Conservation (phyloP, 64 coral and sea anemone species). For the Stylophora pistillata region DNA sequence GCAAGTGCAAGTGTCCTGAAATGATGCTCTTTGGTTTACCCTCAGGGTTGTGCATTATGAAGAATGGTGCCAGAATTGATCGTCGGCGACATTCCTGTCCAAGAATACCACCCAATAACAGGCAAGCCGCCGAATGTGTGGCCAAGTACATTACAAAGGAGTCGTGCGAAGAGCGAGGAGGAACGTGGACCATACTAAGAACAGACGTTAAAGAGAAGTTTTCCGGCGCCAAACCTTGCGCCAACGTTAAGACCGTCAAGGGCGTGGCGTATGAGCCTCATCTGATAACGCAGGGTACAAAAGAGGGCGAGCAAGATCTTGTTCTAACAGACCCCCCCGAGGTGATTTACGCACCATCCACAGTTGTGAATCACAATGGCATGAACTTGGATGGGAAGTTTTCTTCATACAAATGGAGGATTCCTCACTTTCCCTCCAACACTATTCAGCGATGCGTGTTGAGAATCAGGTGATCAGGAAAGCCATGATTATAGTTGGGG, state of each 20-base stretch:
- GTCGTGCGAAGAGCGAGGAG: not conserved
- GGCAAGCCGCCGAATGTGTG: not conserved
- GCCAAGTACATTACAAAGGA: slow-evolving; percentile 17
- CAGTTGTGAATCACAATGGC: slow-evolving; percentile 49
- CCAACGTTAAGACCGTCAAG: not conserved
- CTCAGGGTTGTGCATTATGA: slow-evolving; percentile 23
- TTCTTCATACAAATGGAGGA: slow-evolving; percentile 26
- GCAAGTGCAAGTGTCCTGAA: too few relatives aligned
- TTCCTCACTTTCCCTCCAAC: slow-evolving; percentile 30
- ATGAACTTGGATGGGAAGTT: slow-evolving; percentile 38
- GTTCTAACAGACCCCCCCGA: not conserved
- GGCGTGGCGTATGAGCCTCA: slow-evolving; percentile 11
- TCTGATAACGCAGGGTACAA: slow-evolving; percentile 13
- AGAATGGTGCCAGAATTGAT: slow-evolving; percentile 1
- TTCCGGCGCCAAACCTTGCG: not conserved
- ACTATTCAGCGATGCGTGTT: slow-evolving; percentile 43
- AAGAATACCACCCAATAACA: not conserved
- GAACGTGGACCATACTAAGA: not conserved
- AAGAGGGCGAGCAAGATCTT: not conserved
- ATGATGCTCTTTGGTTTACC: not conserved
- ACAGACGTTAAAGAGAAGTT: slow-evolving; percentile 12
- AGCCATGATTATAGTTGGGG: not conserved
- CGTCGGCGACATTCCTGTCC: not conserved
- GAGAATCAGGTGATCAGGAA: slow-evolving; percentile 45
- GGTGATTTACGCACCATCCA: slow-evolving; percentile 13